These are phyloP conservation scores for Micrasema longulum DNA, from an alignment of 1,140 invertebrate species.

Conservation along the genomic window DNA sequence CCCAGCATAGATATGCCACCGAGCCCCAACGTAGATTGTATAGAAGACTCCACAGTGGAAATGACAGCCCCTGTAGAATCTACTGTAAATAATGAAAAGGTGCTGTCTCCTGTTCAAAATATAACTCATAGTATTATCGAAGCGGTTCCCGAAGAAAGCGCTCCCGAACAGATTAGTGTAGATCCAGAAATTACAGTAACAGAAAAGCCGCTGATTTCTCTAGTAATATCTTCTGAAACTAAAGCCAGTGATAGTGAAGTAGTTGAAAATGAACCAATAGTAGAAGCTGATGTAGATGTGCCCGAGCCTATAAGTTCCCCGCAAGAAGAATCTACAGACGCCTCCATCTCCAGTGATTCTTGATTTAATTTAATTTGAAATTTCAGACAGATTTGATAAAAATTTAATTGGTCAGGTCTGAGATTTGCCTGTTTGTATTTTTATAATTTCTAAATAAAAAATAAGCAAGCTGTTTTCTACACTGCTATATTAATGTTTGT, in stretches of 20 bases:
- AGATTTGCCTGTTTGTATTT: background rate
- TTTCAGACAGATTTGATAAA: background rate
- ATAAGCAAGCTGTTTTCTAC: no score
- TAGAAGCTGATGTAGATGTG: background rate
- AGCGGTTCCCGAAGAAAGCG: background rate
- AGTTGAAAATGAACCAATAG: slow-evolving; percentile 1
- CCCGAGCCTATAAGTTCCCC: background rate
- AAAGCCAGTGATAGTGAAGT: background rate
- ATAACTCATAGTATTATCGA: slow-evolving; percentile 22
- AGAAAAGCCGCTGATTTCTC: background rate
- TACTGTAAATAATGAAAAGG: background rate
- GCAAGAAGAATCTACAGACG: slow-evolving; percentile 6
- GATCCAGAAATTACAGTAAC: slow-evolving; percentile 8
- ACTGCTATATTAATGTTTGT: no score
- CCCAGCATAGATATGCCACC: background rate
- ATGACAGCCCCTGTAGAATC: slow-evolving; percentile 2
- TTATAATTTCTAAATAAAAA: no score
- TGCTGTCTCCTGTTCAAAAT: background rate
- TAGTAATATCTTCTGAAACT: background rate
- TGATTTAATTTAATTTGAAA: background rate
- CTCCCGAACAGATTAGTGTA: slow-evolving; percentile 14
- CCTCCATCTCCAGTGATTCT: background rate
- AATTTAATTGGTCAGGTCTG: slow-evolving; percentile 13
- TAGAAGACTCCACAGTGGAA: background rate
- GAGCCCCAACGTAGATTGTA: background rate